phyloP scores from a whole-genome alignment of 2,113 vertebrate genomes.

The Psephotus haematonotus region DNA sequence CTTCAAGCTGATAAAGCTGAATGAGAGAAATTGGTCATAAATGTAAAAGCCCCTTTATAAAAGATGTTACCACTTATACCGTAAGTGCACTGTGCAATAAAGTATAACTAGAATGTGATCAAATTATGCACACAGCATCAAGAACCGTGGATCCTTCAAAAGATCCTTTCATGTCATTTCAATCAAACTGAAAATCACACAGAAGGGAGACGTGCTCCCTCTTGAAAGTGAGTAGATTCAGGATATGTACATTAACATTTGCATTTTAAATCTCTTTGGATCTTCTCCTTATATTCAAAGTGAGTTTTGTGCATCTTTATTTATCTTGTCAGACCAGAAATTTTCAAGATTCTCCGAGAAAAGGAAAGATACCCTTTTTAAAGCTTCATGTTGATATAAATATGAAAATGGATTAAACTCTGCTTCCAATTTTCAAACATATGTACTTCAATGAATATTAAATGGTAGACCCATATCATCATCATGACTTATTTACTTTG shows the following conservation, averaged over 20 bases:
- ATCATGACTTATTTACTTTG: conserved; percentile 82
- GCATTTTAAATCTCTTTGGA: conserved; percentile 18
- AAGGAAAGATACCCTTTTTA: conserved; percentile 70
- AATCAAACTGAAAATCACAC: neutral
- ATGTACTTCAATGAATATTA: conserved; percentile 85
- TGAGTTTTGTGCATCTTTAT: conserved; percentile 30
- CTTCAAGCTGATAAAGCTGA: neutral
- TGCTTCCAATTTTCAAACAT: conserved; percentile 83
- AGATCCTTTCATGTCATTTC: neutral
- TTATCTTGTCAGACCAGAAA: conserved; percentile 61
- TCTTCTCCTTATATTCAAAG: conserved; percentile 1
- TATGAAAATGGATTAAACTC: conserved; percentile 87
- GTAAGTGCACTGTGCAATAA: neutral
- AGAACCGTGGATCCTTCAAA: neutral
- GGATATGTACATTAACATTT: neutral
- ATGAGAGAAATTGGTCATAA: neutral
- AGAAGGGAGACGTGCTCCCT: neutral
- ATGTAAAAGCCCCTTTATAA: neutral
- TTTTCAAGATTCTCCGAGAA: conserved; percentile 49
- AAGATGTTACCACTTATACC: neutral
- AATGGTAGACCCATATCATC: conserved; percentile 79
- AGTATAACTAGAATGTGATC: neutral
- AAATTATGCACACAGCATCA: neutral
- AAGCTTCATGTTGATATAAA: conserved; percentile 90
- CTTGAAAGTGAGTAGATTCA: neutral